These are phyloP conservation scores for Graphium colonna DNA, from an alignment of 2,888 invertebrate species.

Conservation along the genomic window DNA sequence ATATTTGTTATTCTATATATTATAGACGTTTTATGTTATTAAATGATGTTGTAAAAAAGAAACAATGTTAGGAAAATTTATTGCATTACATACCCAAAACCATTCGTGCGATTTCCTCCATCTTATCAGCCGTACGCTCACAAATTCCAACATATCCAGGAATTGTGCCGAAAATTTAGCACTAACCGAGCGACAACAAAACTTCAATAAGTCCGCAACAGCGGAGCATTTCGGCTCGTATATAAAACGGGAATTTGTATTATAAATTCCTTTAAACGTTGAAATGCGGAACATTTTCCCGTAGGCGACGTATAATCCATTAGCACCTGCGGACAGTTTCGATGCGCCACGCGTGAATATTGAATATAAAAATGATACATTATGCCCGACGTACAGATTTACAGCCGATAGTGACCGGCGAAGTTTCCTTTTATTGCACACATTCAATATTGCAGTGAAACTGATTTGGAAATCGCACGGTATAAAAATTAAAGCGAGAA, in stretches of 20 bases:
- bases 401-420: slow-evolving; percentile 19
- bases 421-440: slow-evolving; percentile 11
- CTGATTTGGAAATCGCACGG: no score
- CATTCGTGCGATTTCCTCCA: no score
- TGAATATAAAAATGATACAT: slow-evolving; percentile 55
- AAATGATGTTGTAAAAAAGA: no score
- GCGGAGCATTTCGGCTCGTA: background rate
- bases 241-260: slow-evolving; percentile 11
- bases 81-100: no score
- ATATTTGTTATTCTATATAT: no score
- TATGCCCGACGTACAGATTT: slow-evolving; percentile 36
- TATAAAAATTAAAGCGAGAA: no score
- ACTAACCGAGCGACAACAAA: background rate
- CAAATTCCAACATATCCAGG: no score
- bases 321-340: slow-evolving; percentile 41
- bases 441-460: no score
- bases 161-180: no score
- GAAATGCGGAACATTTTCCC: slow-evolving; percentile 28
- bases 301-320: slow-evolving; percentile 40
- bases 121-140: no score
- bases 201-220: background rate
- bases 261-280: slow-evolving; percentile 24
- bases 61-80: no score
- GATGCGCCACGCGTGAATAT: slow-evolving; percentile 47
- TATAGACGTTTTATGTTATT: no score